These are phyloP conservation scores for Drosophila borborema DNA, from an alignment of 2,888 invertebrate species.

Conservation along the genomic window DNA sequence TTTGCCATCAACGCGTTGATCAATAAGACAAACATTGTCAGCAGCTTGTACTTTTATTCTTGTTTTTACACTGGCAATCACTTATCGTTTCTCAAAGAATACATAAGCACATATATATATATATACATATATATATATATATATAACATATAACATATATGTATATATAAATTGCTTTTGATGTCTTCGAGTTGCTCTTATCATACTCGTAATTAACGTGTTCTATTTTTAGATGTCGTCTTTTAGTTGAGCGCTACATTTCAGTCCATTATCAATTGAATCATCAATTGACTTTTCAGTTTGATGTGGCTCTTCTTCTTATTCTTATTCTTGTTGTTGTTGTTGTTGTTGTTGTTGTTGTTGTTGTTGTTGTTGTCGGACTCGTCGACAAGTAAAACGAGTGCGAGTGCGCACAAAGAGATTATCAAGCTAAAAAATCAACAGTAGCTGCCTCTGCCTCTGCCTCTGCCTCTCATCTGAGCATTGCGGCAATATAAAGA, in stretches of 20 bases:
- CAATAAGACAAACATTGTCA: too few species aligned
- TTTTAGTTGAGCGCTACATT: conserved; percentile 39
- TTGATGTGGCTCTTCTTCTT: conserved; percentile 24
- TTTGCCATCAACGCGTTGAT: too few species aligned
- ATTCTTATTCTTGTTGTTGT: conserved; percentile 19
- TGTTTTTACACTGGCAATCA: conserved; percentile 30
- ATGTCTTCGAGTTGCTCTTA: conserved; percentile 47
- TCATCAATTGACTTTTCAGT: conserved; percentile 71
- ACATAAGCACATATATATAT: not conserved
- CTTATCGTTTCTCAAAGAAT: conserved; percentile 7
- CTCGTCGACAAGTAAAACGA: conserved; percentile 20
- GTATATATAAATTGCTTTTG: conserved; percentile 11
- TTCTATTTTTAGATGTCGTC: conserved; percentile 71
- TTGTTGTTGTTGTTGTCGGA: conserved; percentile 4
- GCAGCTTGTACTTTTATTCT: conserved; percentile 7
- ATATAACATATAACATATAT: not conserved
- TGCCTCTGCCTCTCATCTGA: conserved; percentile 24
- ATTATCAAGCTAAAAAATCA: conserved; percentile 72
- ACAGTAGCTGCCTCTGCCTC: conserved; percentile 51
- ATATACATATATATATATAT: not conserved
- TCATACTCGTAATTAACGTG: conserved; percentile 69
- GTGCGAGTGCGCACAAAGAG: conserved; percentile 43
- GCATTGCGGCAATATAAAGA: conserved; percentile 46
- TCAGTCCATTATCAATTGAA: conserved; percentile 66
- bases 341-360: conserved; percentile 22